Conservation (phyloP, 2,888 invertebrate genomes). For the Diadegma fenestrale region DNA sequence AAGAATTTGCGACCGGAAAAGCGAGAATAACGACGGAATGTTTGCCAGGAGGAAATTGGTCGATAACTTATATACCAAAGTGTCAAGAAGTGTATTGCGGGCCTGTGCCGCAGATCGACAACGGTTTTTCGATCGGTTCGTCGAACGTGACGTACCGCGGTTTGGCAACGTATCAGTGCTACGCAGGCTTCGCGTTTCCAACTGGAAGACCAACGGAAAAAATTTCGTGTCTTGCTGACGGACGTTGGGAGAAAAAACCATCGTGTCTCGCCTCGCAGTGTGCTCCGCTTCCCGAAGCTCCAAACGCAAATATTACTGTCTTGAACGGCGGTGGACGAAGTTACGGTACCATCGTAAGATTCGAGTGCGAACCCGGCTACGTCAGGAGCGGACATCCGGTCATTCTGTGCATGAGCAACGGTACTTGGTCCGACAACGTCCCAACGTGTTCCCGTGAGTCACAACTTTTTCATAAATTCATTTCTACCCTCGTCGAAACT, state of each 20-base stretch:
- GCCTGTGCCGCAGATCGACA: constrained; percentile 98
- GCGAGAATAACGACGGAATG: constrained; percentile 94
- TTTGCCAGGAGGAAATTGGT: constrained; percentile 96
- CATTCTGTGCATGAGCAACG: constrained; percentile 97
- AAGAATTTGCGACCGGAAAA: constrained; percentile 97
- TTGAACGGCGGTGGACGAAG: constrained; percentile 96
- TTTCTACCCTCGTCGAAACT: not conserved
- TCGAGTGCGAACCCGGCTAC: constrained; percentile 96
- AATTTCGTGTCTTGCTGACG: constrained; percentile 95
- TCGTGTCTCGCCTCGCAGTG: constrained; percentile 97
- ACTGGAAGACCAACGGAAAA: constrained; percentile 94
- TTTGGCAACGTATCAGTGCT: constrained; percentile 97
- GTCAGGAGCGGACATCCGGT: constrained; percentile 95
- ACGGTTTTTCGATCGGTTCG: constrained; percentile 98
- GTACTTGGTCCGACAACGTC: constrained; percentile 97
- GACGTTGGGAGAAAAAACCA: constrained; percentile 96
- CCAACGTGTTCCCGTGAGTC: constrained; percentile 92
- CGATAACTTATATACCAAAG: constrained; percentile 95
- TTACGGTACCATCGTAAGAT: constrained; percentile 96
- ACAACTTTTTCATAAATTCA: not conserved
- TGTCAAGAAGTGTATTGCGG: constrained; percentile 99
- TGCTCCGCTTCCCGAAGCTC: constrained; percentile 93
- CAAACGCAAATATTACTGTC: constrained; percentile 94
- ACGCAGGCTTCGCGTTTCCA: constrained; percentile 97
- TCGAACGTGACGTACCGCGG: constrained; percentile 98